Conservation (phyloP, 1,140 invertebrate species). For the Asbolus verrucosus region DNA sequence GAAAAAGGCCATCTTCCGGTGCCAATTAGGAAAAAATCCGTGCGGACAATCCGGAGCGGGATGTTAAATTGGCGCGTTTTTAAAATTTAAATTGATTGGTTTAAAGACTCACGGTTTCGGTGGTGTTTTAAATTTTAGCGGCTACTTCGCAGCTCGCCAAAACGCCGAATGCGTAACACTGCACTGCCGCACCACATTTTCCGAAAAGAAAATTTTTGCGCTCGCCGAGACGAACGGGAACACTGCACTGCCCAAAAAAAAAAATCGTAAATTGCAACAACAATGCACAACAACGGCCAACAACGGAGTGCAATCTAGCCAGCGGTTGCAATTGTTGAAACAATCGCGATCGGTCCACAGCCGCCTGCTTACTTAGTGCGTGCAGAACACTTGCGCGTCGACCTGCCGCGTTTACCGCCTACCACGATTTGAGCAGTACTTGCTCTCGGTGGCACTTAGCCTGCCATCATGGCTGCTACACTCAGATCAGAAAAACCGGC, state of each 20-base stretch:
- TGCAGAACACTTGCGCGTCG: slow-evolving; percentile 62
- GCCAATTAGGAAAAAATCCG: not conserved
- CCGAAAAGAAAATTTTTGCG: slow-evolving; percentile 5
- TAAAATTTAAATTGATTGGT: slow-evolving; percentile 24
- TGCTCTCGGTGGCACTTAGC: slow-evolving; percentile 61
- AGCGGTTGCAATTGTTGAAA: slow-evolving; percentile 61
- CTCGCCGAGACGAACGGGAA: too few relatives aligned
- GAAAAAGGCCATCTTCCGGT: not conserved
- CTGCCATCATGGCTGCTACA: slow-evolving; percentile 62
- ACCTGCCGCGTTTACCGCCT: slow-evolving; percentile 62
- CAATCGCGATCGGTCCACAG: slow-evolving; percentile 55
- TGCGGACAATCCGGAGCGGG: not conserved
- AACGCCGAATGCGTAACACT: slow-evolving; percentile 30
- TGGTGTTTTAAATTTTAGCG: slow-evolving; percentile 31
- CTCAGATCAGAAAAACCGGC: slow-evolving; percentile 53
- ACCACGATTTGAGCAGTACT: slow-evolving; percentile 62
- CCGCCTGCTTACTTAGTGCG: slow-evolving; percentile 52
- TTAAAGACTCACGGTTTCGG: slow-evolving; percentile 19
- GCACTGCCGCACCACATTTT: slow-evolving; percentile 9
- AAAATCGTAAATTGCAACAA: slow-evolving; percentile 35
- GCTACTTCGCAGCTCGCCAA: slow-evolving; percentile 23
- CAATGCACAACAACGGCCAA: slow-evolving; percentile 50
- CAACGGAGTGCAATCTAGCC: slow-evolving; percentile 52
- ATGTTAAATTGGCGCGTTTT: slow-evolving; percentile 11
- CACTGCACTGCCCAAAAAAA: slow-evolving; percentile 33